A percentile compares a stretch with the other conserved stretches of the same genome.
Conservation (phyloP, 2,888 invertebrate genomes). For the Phengaris alcon region DNA sequence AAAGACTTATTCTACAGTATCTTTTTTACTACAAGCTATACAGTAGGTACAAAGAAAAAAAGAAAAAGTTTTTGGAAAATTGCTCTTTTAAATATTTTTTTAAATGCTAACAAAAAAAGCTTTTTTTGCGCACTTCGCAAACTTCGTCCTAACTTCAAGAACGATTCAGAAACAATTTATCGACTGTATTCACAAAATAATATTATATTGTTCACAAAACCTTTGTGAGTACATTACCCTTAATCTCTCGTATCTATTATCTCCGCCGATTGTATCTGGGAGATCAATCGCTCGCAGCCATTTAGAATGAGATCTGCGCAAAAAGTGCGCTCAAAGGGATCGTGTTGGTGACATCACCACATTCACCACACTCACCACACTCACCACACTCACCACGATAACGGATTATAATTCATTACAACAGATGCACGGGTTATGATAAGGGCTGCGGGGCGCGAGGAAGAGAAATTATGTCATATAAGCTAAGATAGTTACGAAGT, state of each 20-base stretch:
- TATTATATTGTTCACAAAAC: neutral
- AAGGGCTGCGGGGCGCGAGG: neutral
- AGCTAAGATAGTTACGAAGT: too few species aligned
- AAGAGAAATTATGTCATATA: neutral
- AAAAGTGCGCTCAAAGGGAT: constrained; percentile 5
- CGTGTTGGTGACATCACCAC: neutral
- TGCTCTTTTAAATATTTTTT: too few species aligned
- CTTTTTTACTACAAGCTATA: too few species aligned
- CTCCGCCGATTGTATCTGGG: constrained; percentile 1
- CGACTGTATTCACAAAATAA: neutral
- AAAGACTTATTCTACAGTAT: too few species aligned
- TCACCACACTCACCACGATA: neutral
- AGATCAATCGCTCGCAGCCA: constrained; percentile 17
- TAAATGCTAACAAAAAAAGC: too few species aligned
- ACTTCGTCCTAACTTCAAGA: too few species aligned
- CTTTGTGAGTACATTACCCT: neutral
- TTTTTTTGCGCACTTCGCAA: too few species aligned
- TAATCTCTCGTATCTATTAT: neutral
- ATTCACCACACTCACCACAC: neutral
- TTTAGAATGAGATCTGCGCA: neutral
- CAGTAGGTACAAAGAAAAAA: too few species aligned
- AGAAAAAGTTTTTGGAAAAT: too few species aligned
- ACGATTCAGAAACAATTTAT: too few species aligned
- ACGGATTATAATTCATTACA: neutral
- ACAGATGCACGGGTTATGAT: neutral